Evolutionary conservation across 2,888 invertebrate species (phyloP).

Genomic region (Poecilus cupreus): DNA sequence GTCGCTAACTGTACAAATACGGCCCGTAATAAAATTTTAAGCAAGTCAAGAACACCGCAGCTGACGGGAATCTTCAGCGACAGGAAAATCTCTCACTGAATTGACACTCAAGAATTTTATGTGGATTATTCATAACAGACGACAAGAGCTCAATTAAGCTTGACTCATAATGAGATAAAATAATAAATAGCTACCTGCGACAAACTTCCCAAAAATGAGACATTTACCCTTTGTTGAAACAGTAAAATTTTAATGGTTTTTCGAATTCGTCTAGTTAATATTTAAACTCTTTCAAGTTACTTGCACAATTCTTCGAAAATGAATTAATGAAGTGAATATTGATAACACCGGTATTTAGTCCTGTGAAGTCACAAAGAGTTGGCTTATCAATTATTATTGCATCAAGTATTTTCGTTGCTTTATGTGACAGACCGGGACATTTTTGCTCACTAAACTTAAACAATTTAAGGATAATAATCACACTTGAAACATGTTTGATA

Average conservation of each 20-base stretch:
- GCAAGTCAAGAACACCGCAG: conserved; percentile 12
- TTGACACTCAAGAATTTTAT: conserved; percentile 30
- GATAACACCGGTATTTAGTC: neutral
- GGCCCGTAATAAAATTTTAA: conserved; percentile 8
- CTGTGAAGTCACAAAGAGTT: no score
- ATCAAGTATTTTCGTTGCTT: no score
- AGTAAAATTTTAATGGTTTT: conserved; percentile 11
- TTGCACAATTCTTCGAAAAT: neutral
- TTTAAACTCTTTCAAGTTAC: neutral
- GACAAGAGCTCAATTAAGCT: conserved; percentile 43
- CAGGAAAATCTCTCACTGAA: neutral
- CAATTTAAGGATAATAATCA: no score
- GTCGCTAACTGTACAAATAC: neutral
- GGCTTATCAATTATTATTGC: no score
- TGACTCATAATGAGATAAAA: conserved; percentile 49
- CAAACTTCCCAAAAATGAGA: neutral
- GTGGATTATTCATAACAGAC: conserved; percentile 49
- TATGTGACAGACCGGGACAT: no score
- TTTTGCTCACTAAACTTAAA: no score
- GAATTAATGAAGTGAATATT: neutral
- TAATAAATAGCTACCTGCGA: conserved; percentile 45
- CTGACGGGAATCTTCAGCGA: neutral
- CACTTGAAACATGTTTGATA: no score
- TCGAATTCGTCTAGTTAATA: neutral
- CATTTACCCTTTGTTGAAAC: neutral